These are phyloP conservation scores for Bufo gargarizans DNA, from an alignment of 2,113 vertebrate genomes.

Conservation along the genomic window DNA sequence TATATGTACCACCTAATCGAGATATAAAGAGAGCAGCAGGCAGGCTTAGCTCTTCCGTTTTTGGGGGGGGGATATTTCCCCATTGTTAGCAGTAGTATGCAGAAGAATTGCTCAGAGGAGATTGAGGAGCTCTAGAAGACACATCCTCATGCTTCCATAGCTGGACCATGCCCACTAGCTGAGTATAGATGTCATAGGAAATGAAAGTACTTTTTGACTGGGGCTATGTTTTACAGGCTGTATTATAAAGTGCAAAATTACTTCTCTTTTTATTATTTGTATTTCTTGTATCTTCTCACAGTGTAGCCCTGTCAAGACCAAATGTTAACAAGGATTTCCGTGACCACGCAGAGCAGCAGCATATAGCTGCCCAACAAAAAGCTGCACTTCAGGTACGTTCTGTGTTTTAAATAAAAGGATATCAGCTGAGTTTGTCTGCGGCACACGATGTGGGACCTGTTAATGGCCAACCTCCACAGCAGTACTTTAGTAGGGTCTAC, in stretches of 20 bases:
- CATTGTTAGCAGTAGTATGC: too few relatives aligned
- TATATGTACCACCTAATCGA: too few relatives aligned
- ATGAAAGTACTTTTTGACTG: too few relatives aligned
- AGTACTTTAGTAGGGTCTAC: not conserved
- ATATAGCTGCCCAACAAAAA: constrained; percentile 95
- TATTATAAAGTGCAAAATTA: not conserved
- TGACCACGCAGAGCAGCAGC: constrained; percentile 95
- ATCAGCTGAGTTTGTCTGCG: not conserved
- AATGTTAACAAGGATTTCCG: constrained; percentile 87
- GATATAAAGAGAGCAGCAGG: too few relatives aligned
- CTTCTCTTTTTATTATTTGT: not conserved
- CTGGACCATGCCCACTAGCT: too few relatives aligned
- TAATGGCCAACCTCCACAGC: not conserved
- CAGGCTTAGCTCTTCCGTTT: too few relatives aligned
- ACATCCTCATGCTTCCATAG: too few relatives aligned
- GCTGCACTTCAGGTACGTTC: constrained; percentile 88
- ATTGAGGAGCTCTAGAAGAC: too few relatives aligned
- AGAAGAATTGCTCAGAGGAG: too few relatives aligned
- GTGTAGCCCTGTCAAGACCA: constrained; percentile 83
- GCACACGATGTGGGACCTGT: not conserved
- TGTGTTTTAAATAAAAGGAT: not conserved
- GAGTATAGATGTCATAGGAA: too few relatives aligned
- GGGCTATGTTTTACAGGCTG: not conserved
- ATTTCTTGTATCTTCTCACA: constrained; percentile 63
- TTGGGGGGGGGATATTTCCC: too few relatives aligned